Conservation (phyloP, 2,888 invertebrate species). For the Phengaris arion region DNA sequence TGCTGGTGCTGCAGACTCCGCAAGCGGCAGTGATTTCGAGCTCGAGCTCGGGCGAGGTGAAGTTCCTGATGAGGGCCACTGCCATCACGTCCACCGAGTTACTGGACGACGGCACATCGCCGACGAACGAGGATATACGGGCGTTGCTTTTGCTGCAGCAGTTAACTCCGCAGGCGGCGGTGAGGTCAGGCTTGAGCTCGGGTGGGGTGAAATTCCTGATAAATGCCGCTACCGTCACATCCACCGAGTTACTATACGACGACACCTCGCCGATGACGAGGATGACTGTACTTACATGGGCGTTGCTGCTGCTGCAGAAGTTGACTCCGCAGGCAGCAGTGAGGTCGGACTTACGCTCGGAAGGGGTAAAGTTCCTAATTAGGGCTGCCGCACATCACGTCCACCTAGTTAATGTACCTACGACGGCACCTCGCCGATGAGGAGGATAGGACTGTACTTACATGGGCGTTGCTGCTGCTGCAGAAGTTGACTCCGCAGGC, state of each 20-base stretch:
- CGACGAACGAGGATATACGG: slow-evolving; percentile 66
- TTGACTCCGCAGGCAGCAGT: slow-evolving; percentile 84
- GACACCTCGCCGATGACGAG: slow-evolving; percentile 49
- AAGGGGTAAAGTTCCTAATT: slow-evolving; percentile 45
- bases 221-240: slow-evolving; percentile 43
- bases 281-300: slow-evolving; percentile 67
- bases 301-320: slow-evolving; percentile 82
- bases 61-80: slow-evolving; percentile 46
- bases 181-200: slow-evolving; percentile 50
- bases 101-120: slow-evolving; percentile 51
- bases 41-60: slow-evolving; percentile 41
- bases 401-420: slow-evolving; percentile 50
- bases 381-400: slow-evolving; percentile 44
- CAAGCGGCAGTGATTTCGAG: slow-evolving; percentile 76
- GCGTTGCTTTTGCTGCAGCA: slow-evolving; percentile 75
- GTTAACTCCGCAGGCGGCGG: slow-evolving; percentile 84
- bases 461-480: slow-evolving; percentile 71
- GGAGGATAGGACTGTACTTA: slow-evolving; percentile 67
- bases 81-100: slow-evolving; percentile 46
- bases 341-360: slow-evolving; percentile 53
- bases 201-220: slow-evolving; percentile 55
- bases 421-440: slow-evolving; percentile 53
- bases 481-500: slow-evolving; percentile 89
- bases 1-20: slow-evolving; percentile 85
- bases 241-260: slow-evolving; percentile 23